A percentile compares a stretch with the other conserved stretches of the same genome.
These are phyloP conservation scores for Halictus quadricinctus DNA, from an alignment of 2,888 invertebrate genomes.

Conservation along the genomic window DNA sequence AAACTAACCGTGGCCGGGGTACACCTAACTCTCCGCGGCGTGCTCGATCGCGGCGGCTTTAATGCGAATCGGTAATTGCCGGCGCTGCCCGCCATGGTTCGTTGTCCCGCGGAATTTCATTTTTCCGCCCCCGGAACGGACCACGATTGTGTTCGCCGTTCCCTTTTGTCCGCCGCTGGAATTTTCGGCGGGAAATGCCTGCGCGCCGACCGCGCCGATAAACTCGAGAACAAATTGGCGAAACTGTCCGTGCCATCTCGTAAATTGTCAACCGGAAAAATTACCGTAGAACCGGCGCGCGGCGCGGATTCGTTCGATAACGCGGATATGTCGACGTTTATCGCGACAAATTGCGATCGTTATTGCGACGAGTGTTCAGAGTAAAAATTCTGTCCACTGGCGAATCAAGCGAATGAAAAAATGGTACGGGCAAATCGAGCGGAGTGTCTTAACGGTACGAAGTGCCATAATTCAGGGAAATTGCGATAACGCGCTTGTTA, in stretches of 20 bases:
- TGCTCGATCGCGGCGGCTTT: conserved; percentile 11
- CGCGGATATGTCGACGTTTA: neutral
- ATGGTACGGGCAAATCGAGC: no score
- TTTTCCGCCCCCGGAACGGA: conserved; percentile 20
- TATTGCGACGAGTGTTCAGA: neutral
- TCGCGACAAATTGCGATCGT: neutral
- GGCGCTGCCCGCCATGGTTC: conserved; percentile 27
- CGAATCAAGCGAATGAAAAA: neutral
- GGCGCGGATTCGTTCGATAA: neutral
- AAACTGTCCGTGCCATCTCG: neutral
- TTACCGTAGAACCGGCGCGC: neutral
- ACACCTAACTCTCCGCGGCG: neutral
- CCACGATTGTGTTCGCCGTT: neutral
- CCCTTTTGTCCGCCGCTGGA: neutral
- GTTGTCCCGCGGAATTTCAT: conserved; percentile 36
- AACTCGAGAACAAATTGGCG: neutral
- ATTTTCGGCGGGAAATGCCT: conserved; percentile 8
- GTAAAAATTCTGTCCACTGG: neutral
- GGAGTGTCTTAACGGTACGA: neutral
- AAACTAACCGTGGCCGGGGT: conserved; percentile 16
- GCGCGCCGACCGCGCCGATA: neutral
- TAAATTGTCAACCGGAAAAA: neutral
- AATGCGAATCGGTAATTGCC: conserved; percentile 36
- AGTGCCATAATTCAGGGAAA: neutral
- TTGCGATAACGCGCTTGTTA: neutral